Conservation (phyloP, 2,113 vertebrate species). For the Oxyura jamaicensis region DNA sequence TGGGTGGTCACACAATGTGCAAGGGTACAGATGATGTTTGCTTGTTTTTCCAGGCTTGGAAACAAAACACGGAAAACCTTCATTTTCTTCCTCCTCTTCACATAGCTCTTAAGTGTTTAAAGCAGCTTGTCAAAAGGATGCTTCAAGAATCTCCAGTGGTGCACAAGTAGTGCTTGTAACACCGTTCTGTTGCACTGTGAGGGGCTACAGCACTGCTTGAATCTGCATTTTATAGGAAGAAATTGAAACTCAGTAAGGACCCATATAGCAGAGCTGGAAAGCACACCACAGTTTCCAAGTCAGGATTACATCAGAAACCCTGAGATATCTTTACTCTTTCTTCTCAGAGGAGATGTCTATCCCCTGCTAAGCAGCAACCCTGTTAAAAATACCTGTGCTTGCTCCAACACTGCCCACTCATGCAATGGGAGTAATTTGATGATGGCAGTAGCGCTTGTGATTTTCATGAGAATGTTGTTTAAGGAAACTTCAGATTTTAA, state of each 20-base stretch:
- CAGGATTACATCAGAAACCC: neutral
- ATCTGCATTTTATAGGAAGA: neutral
- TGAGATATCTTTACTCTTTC: neutral
- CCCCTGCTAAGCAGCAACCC: neutral
- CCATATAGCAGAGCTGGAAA: neutral
- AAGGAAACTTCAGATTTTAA: neutral
- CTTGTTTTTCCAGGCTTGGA: neutral
- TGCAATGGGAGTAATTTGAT: neutral
- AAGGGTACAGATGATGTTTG: neutral
- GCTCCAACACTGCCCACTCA: neutral
- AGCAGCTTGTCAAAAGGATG: neutral
- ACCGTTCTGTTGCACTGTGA: neutral
- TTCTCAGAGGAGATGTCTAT: neutral
- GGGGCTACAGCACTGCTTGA: neutral
- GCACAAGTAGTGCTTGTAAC: neutral
- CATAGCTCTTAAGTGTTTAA: neutral
- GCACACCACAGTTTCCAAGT: neutral
- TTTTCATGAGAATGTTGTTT: neutral
- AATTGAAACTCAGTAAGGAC: neutral
- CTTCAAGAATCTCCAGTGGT: neutral
- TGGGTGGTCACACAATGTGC: neutral
- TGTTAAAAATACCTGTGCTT: neutral
- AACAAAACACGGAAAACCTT: neutral
- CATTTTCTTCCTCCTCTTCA: neutral
- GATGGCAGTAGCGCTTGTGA: neutral